Percentiles rank a stretch among this genome's conserved stretches.
Conservation (phyloP, 2,888 invertebrate species). For the Bhutanitis thaidina region DNA sequence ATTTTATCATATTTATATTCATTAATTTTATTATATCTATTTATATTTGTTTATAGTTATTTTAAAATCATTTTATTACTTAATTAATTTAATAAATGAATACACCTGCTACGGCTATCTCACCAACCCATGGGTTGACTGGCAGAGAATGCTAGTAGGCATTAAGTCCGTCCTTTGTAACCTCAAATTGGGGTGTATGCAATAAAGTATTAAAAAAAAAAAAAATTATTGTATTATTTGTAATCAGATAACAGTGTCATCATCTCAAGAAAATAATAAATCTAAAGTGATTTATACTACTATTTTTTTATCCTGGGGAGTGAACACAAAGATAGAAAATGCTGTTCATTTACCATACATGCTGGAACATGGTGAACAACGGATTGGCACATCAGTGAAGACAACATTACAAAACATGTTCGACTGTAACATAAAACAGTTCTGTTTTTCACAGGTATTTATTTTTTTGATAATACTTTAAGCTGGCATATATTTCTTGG, state of each 20-base stretch:
- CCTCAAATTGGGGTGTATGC: too few species aligned
- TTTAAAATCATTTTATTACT: too few species aligned
- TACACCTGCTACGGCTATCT: too few species aligned
- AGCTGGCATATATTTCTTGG: too few species aligned
- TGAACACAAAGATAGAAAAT: constrained; percentile 35
- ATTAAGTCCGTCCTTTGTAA: too few species aligned
- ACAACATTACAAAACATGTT: constrained; percentile 56
- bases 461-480: too few species aligned
- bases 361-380: constrained; percentile 64
- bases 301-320: constrained; percentile 65
- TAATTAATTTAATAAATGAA: too few species aligned
- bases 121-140: too few species aligned
- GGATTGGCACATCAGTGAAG: constrained; percentile 52
- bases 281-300: constrained; percentile 53
- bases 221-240: constrained; percentile 4
- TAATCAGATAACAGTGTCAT: constrained; percentile 56
- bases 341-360: constrained; percentile 64
- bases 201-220: neutral
- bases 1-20: too few species aligned
- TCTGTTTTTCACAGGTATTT: constrained; percentile 61
- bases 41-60: too few species aligned
- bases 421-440: constrained; percentile 68
- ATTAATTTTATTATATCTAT: too few species aligned
- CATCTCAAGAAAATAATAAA: constrained; percentile 38
- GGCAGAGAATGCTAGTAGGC: too few species aligned